Evolutionary conservation across 35 echinoderm and acorn worm genomes (phyloP).

Genomic region (Strongylocentrotus purpuratus): DNA sequence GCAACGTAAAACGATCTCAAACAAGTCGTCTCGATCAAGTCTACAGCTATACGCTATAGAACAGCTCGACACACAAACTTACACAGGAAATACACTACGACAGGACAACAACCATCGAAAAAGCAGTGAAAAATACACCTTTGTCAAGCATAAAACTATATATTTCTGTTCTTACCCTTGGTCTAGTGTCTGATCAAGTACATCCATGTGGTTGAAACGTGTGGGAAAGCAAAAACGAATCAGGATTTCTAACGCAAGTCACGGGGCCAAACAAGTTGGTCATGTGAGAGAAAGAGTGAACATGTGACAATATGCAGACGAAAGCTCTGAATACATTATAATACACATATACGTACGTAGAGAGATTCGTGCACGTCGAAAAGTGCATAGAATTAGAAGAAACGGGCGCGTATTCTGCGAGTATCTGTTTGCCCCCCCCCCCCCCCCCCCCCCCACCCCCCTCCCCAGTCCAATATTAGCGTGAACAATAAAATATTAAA

Average conservation of each 20-base stretch:
- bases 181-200: slow-evolving; percentile 69
- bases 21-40: slow-evolving; percentile 38
- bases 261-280: slow-evolving; percentile 86
- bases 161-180: slow-evolving; percentile 63
- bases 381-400: too few relatives aligned
- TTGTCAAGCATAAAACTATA: neutral
- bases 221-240: slow-evolving; percentile 77
- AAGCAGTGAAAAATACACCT: neutral
- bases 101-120: neutral
- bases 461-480: too few relatives aligned
- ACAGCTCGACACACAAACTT: neutral
- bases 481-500: too few relatives aligned
- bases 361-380: too few relatives aligned
- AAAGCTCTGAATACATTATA: neutral
- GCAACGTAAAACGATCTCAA: slow-evolving; percentile 31
- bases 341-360: too few relatives aligned
- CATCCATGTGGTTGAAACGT: slow-evolving; percentile 68
- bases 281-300: slow-evolving; percentile 71
- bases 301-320: slow-evolving; percentile 65
- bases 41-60: neutral
- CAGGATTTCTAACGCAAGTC: slow-evolving; percentile 70
- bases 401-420: too few relatives aligned
- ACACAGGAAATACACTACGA: slow-evolving; percentile 32
- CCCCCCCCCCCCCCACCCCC: too few relatives aligned
- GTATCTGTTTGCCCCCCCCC: too few relatives aligned